Evolutionary conservation across 2,113 vertebrate species (phyloP).

Genomic region (Aix galericulata): DNA sequence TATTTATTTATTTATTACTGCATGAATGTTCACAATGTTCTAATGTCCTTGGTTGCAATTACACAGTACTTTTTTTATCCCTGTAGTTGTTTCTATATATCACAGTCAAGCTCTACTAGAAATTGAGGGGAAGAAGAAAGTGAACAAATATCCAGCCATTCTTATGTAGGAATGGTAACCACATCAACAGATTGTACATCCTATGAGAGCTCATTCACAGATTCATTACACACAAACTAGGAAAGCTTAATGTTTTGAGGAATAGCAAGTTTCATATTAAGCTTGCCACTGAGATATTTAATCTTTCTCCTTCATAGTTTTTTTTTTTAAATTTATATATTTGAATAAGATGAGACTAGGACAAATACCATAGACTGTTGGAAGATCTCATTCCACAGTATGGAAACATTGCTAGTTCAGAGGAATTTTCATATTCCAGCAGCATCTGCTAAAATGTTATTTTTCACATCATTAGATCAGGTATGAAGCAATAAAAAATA

Average conservation of each 20-base stretch:
- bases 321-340: background rate
- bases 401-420: background rate
- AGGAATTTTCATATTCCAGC: background rate
- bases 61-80: background rate
- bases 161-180: background rate
- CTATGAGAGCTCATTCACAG: background rate
- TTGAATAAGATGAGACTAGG: background rate
- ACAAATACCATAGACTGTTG: background rate
- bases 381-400: background rate
- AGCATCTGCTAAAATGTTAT: background rate
- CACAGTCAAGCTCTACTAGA: background rate
- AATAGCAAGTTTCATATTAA: background rate
- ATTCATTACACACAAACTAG: background rate
- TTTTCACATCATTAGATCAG: background rate
- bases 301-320: background rate
- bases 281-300: background rate
- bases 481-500: background rate
- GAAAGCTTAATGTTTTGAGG: background rate
- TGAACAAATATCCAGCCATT: background rate
- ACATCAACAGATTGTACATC: background rate
- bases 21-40: background rate
- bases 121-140: background rate
- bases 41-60: constrained; percentile 10
- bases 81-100: background rate
- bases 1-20: background rate